Evolutionary conservation across 1,140 invertebrate genomes (phyloP).

Genomic region (Chionoecetes opilio): DNA sequence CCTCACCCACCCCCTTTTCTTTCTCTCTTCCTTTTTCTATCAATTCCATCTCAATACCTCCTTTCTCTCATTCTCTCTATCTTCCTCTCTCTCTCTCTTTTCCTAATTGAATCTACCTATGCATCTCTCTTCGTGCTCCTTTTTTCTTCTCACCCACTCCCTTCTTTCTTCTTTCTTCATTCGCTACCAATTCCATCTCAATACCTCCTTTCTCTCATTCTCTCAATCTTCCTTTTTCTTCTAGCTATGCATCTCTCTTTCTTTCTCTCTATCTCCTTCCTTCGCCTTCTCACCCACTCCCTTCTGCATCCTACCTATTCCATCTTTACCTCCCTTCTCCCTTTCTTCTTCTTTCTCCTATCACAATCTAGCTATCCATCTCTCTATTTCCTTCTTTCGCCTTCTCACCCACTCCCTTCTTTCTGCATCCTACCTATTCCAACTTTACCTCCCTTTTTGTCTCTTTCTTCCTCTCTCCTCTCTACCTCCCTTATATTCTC

Average conservation of each 20-base stretch:
- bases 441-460: not conserved
- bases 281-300: no score
- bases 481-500: not conserved
- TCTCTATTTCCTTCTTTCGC: no score
- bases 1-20: not conserved
- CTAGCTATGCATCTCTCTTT: conserved; percentile 27
- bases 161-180: not conserved
- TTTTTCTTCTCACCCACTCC: not conserved
- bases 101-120: no score
- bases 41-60: no score
- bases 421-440: no score
- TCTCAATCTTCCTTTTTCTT: not conserved
- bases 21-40: not conserved
- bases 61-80: not conserved
- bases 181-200: not conserved
- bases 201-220: not conserved
- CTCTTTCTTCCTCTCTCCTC: not conserved
- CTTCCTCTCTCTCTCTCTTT: no score
- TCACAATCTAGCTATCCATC: no score
- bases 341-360: no score
- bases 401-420: no score
- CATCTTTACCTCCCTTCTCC: no score
- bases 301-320: not conserved
- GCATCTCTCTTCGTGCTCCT: not conserved
- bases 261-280: conserved; percentile 38